A percentile compares a stretch with the other conserved stretches of the same genome.
These are phyloP conservation scores for Lypha dubia DNA, from an alignment of 2,888 invertebrate species.

Conservation along the genomic window DNA sequence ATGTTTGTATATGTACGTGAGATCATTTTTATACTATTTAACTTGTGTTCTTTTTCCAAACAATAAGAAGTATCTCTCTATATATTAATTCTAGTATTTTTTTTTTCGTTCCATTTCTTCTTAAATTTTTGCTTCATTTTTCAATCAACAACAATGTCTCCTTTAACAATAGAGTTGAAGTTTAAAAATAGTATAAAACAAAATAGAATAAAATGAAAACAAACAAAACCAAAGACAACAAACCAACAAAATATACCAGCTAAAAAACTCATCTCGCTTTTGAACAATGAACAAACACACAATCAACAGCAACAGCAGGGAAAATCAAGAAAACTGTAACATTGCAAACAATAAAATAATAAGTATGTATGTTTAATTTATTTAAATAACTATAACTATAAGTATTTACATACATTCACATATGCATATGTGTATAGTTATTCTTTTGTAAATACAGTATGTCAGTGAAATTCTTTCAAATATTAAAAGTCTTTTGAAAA, in stretches of 20 bases:
- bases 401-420: neutral
- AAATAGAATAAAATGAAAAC: conserved; percentile 1
- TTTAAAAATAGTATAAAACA: conserved; percentile 61
- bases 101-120: conserved; percentile 36
- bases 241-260: conserved; percentile 33
- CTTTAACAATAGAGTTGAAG: conserved; percentile 54
- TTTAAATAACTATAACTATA: too few species aligned
- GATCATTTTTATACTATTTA: conserved; percentile 48
- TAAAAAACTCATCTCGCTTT: conserved; percentile 18
- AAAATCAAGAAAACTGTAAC: conserved; percentile 59
- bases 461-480: neutral
- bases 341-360: conserved; percentile 65
- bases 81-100: conserved; percentile 13
- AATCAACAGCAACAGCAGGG: conserved; percentile 6
- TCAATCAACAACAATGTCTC: conserved; percentile 26
- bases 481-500: too few species aligned
- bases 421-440: neutral
- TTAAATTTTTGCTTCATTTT: conserved; percentile 56
- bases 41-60: conserved; percentile 60
- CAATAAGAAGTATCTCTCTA: conserved; percentile 59
- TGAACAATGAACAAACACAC: conserved; percentile 16
- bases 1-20: neutral
- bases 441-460: neutral
- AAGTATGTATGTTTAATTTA: too few species aligned
- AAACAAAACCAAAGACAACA: conserved; percentile 22